These are phyloP conservation scores for Charina bottae DNA, from an alignment of 2,113 vertebrate genomes.

Conservation along the genomic window DNA sequence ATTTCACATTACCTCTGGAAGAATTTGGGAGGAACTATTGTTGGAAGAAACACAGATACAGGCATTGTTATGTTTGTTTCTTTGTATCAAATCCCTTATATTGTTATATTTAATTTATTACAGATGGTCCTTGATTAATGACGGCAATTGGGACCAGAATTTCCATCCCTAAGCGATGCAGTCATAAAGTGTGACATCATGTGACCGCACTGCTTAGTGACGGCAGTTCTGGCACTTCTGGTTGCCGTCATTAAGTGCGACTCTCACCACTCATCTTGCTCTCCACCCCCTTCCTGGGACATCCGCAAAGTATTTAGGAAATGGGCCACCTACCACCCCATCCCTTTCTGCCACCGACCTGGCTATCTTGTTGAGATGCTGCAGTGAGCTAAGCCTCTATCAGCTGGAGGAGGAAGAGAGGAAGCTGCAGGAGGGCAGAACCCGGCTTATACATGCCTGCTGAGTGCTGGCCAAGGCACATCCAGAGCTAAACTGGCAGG, in stretches of 20 bases:
- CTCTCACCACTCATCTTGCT: background rate
- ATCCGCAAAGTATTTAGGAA: background rate
- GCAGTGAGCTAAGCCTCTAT: conserved; percentile 50
- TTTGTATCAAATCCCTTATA: too few species aligned
- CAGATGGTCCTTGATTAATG: background rate
- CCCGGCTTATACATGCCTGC: conserved; percentile 21
- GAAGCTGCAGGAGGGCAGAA: background rate
- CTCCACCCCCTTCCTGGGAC: background rate
- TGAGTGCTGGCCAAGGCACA: background rate
- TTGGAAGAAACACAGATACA: too few species aligned
- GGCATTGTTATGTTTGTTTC: too few species aligned
- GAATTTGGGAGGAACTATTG: too few species aligned
- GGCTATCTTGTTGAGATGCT: conserved; percentile 90
- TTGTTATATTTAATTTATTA: too few species aligned
- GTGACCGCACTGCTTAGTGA: background rate
- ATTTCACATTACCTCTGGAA: too few species aligned
- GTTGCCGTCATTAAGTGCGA: background rate
- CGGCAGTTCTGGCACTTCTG: background rate
- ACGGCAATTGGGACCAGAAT: background rate
- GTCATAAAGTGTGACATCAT: background rate
- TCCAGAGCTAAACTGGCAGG: conserved; percentile 39
- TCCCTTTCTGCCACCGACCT: conserved; percentile 89
- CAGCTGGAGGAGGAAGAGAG: conserved; percentile 34
- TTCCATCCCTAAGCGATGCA: background rate
- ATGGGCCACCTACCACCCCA: conserved; percentile 78